Evolutionary conservation across 64 coral and sea anemone genomes (phyloP), one percentile per base, ranked within the genome.

Genomic region (Pocillopora verrucosa): DNA sequence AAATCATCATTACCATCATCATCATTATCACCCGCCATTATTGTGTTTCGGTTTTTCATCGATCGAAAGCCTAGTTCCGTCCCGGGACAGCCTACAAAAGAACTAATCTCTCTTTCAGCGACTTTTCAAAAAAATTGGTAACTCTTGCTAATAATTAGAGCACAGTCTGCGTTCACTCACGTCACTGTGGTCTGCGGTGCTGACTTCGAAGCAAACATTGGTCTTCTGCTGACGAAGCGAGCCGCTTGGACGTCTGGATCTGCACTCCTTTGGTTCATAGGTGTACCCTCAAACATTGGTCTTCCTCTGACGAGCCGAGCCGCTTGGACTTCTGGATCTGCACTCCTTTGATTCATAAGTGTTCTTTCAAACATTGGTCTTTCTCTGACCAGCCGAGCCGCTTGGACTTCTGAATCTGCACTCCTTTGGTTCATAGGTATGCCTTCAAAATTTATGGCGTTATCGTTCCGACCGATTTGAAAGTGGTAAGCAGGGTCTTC

Each of bases 301-400:
- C 77, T 79, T 79, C 77, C 60, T 12, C 77, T 59, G 77, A 79
- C 77, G 56, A 11, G n/a, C 59, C 56, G 22, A 13, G 5, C 17
- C 19, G 77, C 59, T 4, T 11, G 12, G 76, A 59, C 58, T 25
- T 24, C 2, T 19, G 56, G 41, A 51, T 51, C 41, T 51, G 41
- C 41, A 51, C 41, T 51, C 41, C 41, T 51, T 51, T 51, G 41
- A 0, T 51, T 51, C 41, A 51, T 51, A 51, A 56, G 25, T n/a
- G 45, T 78, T 56, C n/a, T n/a, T n/a, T n/a, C 76, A 78, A 78
- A 78, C 51, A 57, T 56, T 10, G 77, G 77, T 79, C 77, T 79
- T 79, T 56, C 60, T 12, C 77, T 59, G 77, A 79, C 77, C 22
- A 11, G n/a, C 59, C 56, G 22, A 13, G 5, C 17, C 19, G 77